phyloP scores from a whole-genome alignment of 2,888 invertebrate species.

The Diarsia rubi region DNA sequence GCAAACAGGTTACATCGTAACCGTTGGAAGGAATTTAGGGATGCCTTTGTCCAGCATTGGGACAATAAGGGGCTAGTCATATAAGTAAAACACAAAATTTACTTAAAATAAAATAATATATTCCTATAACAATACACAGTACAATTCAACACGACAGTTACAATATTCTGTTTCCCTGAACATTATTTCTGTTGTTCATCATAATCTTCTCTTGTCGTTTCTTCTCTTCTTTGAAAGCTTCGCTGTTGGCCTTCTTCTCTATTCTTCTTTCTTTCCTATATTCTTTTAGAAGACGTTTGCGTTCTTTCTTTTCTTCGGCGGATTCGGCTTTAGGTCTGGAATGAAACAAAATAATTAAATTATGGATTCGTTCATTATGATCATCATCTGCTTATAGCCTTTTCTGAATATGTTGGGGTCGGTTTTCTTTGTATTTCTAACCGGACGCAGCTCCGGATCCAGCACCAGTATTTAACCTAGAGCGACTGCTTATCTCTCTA shows the following conservation, averaged over 20 bases:
- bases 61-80: too few species aligned
- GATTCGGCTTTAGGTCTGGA: conserved; percentile 94
- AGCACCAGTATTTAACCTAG: too few species aligned
- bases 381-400: too few species aligned
- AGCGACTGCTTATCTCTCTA: too few species aligned
- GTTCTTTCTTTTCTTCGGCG: conserved; percentile 93
- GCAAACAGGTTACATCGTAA: too few species aligned
- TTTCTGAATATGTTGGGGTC: too few species aligned
- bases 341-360: conserved; percentile 14
- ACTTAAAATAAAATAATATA: conserved; percentile 49
- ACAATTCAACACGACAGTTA: conserved; percentile 67
- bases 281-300: conserved; percentile 95
- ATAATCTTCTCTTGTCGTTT: conserved; percentile 95
- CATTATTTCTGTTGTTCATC: conserved; percentile 94
- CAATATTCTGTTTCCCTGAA: conserved; percentile 93
- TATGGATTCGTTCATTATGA: neutral
- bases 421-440: too few species aligned
- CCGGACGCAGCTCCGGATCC: too few species aligned
- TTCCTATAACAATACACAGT: conserved; percentile 57
- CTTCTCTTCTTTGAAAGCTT: conserved; percentile 96
- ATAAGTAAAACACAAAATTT: conserved; percentile 21
- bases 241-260: conserved; percentile 95
- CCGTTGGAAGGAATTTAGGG: too few species aligned
- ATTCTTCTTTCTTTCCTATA: conserved; percentile 94
- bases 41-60: too few species aligned